Evolutionary conservation across 2,113 vertebrate genomes (phyloP).

Genomic region (Megaleporinus macrocephalus): DNA sequence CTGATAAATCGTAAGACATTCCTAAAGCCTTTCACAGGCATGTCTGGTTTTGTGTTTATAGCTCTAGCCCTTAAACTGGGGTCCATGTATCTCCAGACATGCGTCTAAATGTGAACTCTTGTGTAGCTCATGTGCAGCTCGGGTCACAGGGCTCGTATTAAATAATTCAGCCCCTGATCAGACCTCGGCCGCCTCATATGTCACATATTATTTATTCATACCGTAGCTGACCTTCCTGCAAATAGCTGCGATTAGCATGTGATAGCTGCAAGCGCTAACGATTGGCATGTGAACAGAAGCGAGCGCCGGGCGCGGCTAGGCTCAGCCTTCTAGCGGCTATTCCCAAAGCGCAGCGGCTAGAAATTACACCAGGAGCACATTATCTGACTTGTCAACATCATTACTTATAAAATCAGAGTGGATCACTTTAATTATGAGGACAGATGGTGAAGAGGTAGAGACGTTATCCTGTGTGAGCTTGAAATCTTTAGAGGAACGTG

Average conservation of each 20-base stretch:
- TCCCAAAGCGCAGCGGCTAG: background rate
- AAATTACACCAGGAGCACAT: background rate
- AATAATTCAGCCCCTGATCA: slow-evolving; percentile 7
- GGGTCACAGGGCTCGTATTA: background rate
- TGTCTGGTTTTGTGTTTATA: background rate
- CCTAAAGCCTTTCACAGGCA: too few species aligned
- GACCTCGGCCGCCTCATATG: background rate
- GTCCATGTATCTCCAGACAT: background rate
- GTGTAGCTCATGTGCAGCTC: too few species aligned
- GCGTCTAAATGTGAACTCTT: background rate
- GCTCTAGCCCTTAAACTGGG: background rate
- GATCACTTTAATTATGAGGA: background rate
- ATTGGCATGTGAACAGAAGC: background rate
- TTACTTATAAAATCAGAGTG: background rate
- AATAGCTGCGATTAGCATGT: background rate
- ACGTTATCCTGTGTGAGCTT: background rate
- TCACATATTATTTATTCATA: background rate
- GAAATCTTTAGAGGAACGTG: background rate
- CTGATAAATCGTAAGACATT: too few species aligned
- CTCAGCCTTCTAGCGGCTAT: background rate
- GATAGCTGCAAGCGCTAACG: background rate
- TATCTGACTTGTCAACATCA: background rate
- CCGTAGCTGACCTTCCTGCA: background rate
- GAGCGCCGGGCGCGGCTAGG: background rate
- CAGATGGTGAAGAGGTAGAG: background rate